These are phyloP conservation scores for Stenoptilia bipunctidactyla DNA, from an alignment of 2,888 invertebrate species.

Conservation along the genomic window DNA sequence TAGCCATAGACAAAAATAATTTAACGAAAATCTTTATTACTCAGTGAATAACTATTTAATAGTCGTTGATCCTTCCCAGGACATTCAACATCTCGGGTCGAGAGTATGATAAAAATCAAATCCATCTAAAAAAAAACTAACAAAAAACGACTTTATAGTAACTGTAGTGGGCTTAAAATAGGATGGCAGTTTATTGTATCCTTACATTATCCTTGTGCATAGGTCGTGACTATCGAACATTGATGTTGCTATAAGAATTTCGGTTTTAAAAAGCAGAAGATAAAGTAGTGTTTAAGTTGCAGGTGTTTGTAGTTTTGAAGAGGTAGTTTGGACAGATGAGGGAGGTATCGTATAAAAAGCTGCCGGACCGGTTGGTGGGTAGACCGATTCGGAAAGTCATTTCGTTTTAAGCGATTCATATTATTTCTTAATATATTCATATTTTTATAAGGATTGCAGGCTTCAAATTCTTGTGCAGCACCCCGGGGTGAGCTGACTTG, in stretches of 20 bases:
- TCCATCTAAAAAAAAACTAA: conserved; percentile 24
- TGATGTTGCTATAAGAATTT: conserved; percentile 14
- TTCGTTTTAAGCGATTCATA: conserved; percentile 37
- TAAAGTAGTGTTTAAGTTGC: conserved; percentile 14
- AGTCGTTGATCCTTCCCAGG: conserved; percentile 56
- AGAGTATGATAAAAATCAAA: conserved; percentile 57
- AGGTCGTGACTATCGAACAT: conserved; percentile 55
- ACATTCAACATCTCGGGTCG: conserved; percentile 59
- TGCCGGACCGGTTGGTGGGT: conserved; percentile 42
- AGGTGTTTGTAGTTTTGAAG: conserved; percentile 16
- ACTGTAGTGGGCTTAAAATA: conserved; percentile 21
- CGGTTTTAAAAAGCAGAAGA: conserved; percentile 12
- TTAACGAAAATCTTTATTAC: not conserved
- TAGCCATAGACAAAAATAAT: too few relatives aligned
- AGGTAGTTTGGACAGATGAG: conserved; percentile 39
- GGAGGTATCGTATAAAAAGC: conserved; percentile 62
- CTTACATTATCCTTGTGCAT: conserved; percentile 50
- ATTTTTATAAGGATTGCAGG: conserved; percentile 19
- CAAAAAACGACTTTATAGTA: conserved; percentile 21
- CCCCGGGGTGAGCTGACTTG: too few relatives aligned
- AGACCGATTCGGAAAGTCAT: conserved; percentile 32
- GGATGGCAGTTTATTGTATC: conserved; percentile 21
- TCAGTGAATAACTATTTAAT: conserved; percentile 24
- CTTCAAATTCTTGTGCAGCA: too few relatives aligned
- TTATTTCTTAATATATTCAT: conserved; percentile 46